A percentile compares a stretch with the other conserved stretches of the same genome.
These are phyloP conservation scores for Euzophera pinguis DNA, from an alignment of 2,888 invertebrate genomes.

Conservation along the genomic window DNA sequence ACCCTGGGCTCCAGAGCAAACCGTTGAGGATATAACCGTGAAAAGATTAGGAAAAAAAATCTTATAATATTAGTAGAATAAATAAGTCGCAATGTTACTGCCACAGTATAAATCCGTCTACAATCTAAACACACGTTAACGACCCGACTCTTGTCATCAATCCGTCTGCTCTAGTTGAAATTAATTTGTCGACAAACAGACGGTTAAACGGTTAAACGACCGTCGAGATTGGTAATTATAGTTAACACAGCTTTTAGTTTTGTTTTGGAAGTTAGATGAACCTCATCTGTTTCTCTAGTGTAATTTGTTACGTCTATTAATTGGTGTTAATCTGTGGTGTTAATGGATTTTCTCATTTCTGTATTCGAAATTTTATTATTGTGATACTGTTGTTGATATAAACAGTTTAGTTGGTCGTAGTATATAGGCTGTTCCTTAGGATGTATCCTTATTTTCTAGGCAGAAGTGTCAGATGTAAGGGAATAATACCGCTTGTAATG, in stretches of 20 bases:
- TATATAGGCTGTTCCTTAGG: no score
- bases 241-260: constrained; percentile 3
- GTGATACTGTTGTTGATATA: no score
- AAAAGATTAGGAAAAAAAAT: no score
- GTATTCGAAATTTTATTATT: no score
- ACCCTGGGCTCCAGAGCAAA: no score
- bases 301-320: not conserved
- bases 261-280: not conserved
- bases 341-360: not conserved
- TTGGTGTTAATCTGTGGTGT: not conserved
- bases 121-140: not conserved
- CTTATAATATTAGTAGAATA: no score
- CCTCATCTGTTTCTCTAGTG: not conserved
- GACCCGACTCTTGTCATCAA: not conserved
- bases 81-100: no score
- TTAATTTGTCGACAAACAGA: constrained; percentile 20
- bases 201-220: constrained; percentile 12
- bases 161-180: constrained; percentile 6
- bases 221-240: constrained; percentile 14
- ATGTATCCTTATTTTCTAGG: no score
- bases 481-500: no score
- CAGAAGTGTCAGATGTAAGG: no score
- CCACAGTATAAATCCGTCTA: not conserved
- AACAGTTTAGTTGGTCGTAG: no score
- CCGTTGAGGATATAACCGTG: no score